Evolutionary conservation across 2,797 vertebrate species (phyloP).

Genomic region (Myotis myotis): DNA sequence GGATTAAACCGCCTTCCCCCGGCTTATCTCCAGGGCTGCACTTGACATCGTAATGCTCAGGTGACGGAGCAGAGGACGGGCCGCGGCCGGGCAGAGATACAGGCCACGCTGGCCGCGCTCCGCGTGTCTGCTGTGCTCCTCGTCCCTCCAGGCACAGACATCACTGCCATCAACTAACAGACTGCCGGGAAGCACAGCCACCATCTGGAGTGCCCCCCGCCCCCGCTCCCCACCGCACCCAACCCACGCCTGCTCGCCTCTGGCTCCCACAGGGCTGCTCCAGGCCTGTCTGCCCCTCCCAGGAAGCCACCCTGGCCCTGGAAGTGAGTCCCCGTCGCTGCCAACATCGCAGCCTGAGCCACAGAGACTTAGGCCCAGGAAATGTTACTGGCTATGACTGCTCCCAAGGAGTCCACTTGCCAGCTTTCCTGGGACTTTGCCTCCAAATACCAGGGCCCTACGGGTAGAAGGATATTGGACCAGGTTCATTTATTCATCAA

Average conservation of each 20-base stretch:
- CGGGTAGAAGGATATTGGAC: background rate
- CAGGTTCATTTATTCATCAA: background rate
- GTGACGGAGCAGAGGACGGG: constrained; percentile 55
- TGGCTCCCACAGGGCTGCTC: background rate
- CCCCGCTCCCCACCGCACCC: background rate
- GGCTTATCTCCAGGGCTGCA: constrained; percentile 55
- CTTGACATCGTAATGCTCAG: constrained; percentile 50
- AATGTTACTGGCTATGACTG: background rate
- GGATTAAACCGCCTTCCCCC: constrained; percentile 55
- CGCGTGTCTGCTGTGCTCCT: background rate
- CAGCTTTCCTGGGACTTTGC: background rate
- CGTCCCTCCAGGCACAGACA: background rate
- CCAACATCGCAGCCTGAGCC: background rate
- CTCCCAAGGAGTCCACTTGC: background rate
- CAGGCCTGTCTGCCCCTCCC: background rate
- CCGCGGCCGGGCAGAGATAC: constrained; percentile 38
- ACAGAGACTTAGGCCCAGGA: background rate
- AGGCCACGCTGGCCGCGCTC: constrained; percentile 44
- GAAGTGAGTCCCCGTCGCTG: background rate
- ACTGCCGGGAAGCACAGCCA: background rate
- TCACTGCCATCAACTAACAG: constrained; percentile 6
- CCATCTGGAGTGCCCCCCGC: constrained; percentile 25
- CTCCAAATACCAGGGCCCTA: background rate
- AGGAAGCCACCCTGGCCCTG: background rate
- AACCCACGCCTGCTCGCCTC: background rate